phyloP scores from a whole-genome alignment of 2,113 vertebrate genomes.

The Thermophis baileyi region DNA sequence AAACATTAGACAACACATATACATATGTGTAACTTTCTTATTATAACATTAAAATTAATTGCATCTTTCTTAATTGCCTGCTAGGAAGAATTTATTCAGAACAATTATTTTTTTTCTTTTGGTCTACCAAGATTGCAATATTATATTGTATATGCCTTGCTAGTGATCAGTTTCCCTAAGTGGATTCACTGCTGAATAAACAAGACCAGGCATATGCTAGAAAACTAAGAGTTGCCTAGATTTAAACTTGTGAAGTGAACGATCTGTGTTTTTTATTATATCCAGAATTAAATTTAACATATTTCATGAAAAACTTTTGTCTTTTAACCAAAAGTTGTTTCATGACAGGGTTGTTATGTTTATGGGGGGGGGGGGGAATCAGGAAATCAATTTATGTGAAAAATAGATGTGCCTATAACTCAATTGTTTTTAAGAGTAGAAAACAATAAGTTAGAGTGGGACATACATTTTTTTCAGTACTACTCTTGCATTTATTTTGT shows the following conservation, averaged over 20 bases:
- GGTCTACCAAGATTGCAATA: not conserved
- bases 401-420: not conserved
- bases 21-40: not conserved
- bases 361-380: not conserved
- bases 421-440: not conserved
- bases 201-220: not conserved
- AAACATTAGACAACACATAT: fast-evolving
- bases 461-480: not conserved
- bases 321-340: not conserved
- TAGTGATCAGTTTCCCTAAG: not conserved
- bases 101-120: not conserved
- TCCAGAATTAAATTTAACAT: conserved; percentile 7
- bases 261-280: not conserved
- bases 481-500: not conserved
- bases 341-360: not conserved
- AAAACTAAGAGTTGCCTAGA: not conserved
- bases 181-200: not conserved
- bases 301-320: not conserved
- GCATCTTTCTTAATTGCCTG: not conserved
- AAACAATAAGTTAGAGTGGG: not conserved
- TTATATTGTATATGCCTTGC: not conserved
- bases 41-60: not conserved
- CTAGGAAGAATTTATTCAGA: not conserved
- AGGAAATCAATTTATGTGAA: not conserved
- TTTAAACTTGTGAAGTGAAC: not conserved